Base-by-base conservation (phyloP, 2,888 invertebrate species). In the Exocentrus adspersus region DNA sequence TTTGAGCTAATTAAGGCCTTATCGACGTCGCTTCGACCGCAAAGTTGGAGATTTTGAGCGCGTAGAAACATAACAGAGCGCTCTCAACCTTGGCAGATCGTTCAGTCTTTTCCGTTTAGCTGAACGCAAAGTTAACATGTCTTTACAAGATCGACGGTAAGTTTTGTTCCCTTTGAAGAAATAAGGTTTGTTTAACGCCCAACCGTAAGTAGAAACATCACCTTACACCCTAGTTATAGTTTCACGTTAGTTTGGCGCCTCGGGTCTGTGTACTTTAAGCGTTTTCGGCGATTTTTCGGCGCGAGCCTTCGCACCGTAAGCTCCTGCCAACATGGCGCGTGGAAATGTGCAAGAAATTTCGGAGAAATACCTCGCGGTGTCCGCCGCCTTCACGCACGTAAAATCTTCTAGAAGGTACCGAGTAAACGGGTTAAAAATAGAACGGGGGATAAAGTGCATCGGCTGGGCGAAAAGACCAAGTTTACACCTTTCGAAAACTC, bases 61-160 rank as follows among this genome's bases (percentile, higher is more conserved):
- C 86, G 85, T 84, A 87, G 80, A 78, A 79, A 81, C 77, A 80
- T 78, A 77, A 75, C 78, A 77, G 77, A 76, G 77, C 77, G 78
- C 78, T 77, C 76, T 76, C 74, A 75, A 74, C 71, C 75, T 73
- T 73, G 69, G 78, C 79, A 80, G 79, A 79, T 82, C 86, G 90
- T 91, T 90, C 89, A 80, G 79, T 79, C 82, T 86, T 91, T 91
- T 90, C 89, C 88, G 88, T 88, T 88, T 87, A 87, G 87, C 88
- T 64, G 71, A 88, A 87, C 87, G 87, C 87, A 87, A 87, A 89
- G 88, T 89, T 87, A 61, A 90, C 90, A 92, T 92, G 92, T 92
- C 92, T 68, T 85, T 89, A 87, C 88, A 87, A 84, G 92, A 92
- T 86, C 88, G 90, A 88, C 90, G 91, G 92, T 91, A 90, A 91